phyloP scores from a whole-genome alignment of 2,113 vertebrate species.

The Nesogale talazaci region DNA sequence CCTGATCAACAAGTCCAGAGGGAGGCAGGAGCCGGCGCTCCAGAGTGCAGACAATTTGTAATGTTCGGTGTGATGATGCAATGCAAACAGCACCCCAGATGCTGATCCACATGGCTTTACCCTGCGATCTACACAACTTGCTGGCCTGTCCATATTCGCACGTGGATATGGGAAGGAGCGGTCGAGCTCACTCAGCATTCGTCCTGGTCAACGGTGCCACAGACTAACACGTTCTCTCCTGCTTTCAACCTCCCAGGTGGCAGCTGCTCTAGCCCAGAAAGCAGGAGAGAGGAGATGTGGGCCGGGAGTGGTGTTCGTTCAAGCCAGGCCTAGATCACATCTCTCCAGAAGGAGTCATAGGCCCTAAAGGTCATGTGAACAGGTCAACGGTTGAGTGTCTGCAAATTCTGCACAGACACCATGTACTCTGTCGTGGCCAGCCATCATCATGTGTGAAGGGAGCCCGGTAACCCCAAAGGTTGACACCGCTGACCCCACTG shows the following conservation, averaged over 20 bases:
- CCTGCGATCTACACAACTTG: not conserved
- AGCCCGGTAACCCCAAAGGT: not conserved
- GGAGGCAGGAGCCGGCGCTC: not conserved
- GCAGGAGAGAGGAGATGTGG: not conserved
- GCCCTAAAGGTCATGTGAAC: rapidly evolving
- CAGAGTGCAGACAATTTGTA: not conserved
- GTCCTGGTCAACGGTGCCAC: not conserved
- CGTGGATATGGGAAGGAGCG: not conserved
- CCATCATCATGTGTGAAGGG: too few relatives aligned
- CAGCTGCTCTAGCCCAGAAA: not conserved
- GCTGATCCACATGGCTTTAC: constrained; percentile 1
- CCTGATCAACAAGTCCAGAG: not conserved
- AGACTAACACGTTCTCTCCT: not conserved
- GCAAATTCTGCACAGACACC: not conserved
- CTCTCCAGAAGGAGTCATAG: rapidly evolving
- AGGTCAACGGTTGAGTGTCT: not conserved
- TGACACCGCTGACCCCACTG: rapidly evolving
- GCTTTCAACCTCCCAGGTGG: not conserved
- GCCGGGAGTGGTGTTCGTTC: rapidly evolving
- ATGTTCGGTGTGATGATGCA: not conserved
- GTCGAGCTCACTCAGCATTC: not conserved
- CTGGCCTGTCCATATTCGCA: not conserved
- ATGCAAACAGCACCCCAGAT: constrained; percentile 40
- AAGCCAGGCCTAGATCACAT: not conserved
- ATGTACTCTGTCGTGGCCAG: too few relatives aligned